Evolutionary conservation across 2,888 invertebrate species (phyloP).

Genomic region (Diaperis boleti): DNA sequence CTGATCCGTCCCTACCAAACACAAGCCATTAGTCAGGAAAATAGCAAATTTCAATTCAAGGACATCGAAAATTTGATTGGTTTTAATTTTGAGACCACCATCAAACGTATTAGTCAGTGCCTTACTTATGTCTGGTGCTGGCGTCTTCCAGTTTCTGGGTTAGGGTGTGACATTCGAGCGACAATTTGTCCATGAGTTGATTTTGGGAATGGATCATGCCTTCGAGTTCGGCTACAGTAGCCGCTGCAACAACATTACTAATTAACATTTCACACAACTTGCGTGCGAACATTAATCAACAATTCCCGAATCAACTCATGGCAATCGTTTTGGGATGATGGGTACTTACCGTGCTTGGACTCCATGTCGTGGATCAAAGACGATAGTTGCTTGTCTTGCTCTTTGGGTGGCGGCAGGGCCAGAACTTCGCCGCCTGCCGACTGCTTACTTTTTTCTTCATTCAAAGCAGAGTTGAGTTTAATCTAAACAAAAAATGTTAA

Average conservation of each 20-base stretch:
- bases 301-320: slow-evolving; percentile 64
- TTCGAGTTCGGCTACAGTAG: slow-evolving; percentile 91
- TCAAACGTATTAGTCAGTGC: too few species aligned
- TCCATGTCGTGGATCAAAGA: slow-evolving; percentile 84
- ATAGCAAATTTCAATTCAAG: background rate
- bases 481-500: slow-evolving; percentile 54
- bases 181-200: slow-evolving; percentile 93
- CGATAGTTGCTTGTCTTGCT: slow-evolving; percentile 76
- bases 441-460: slow-evolving; percentile 60
- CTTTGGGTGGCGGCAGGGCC: slow-evolving; percentile 60
- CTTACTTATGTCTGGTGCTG: slow-evolving; percentile 90
- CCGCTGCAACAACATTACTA: slow-evolving; percentile 74
- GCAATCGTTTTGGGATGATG: too few species aligned
- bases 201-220: slow-evolving; percentile 91
- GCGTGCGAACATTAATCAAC: background rate
- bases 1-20: slow-evolving; percentile 65
- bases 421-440: slow-evolving; percentile 54
- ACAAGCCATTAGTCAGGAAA: slow-evolving; percentile 55
- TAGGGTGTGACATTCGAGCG: slow-evolving; percentile 88
- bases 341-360: slow-evolving; percentile 87
- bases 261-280: slow-evolving; percentile 38
- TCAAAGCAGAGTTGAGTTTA: slow-evolving; percentile 60
- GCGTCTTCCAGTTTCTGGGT: slow-evolving; percentile 92
- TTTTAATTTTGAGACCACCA: too few species aligned
- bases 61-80: background rate